Evolutionary conservation across 2,888 invertebrate species (phyloP).

Genomic region (Kryphioiulus occultus): DNA sequence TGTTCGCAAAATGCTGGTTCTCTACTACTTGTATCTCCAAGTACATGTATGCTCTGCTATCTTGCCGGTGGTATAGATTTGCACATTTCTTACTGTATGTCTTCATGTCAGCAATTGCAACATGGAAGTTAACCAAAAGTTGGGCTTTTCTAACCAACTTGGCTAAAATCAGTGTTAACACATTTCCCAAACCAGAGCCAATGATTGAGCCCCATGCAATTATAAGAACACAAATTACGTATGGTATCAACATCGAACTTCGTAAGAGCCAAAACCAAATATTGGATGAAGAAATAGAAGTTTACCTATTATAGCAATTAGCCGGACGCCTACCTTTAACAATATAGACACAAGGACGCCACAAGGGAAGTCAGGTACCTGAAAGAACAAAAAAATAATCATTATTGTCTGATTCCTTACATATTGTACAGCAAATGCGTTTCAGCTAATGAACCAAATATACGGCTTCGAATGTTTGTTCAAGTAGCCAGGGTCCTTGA

Average conservation of each 20-base stretch:
- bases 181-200: not conserved
- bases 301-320: slow-evolving; percentile 7
- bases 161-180: not conserved
- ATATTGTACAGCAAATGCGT: not conserved
- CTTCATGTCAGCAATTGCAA: too few relatives aligned
- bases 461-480: not conserved
- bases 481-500: not conserved
- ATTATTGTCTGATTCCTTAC: not conserved
- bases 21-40: too few relatives aligned
- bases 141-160: too few relatives aligned
- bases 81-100: too few relatives aligned
- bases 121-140: too few relatives aligned
- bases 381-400: not conserved
- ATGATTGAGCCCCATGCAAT: not conserved
- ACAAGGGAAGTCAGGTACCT: slow-evolving; percentile 9
- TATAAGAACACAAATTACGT: not conserved
- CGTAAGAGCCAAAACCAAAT: slow-evolving; percentile 9
- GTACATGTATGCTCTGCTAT: too few relatives aligned
- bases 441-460: not conserved
- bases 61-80: too few relatives aligned
- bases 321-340: not conserved
- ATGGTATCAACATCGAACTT: not conserved
- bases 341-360: slow-evolving; percentile 17
- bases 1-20: too few relatives aligned
- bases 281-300: slow-evolving; percentile 17